Base-by-base conservation (phyloP, 2,113 vertebrate genomes). In the Catharus bicknelli region DNA sequence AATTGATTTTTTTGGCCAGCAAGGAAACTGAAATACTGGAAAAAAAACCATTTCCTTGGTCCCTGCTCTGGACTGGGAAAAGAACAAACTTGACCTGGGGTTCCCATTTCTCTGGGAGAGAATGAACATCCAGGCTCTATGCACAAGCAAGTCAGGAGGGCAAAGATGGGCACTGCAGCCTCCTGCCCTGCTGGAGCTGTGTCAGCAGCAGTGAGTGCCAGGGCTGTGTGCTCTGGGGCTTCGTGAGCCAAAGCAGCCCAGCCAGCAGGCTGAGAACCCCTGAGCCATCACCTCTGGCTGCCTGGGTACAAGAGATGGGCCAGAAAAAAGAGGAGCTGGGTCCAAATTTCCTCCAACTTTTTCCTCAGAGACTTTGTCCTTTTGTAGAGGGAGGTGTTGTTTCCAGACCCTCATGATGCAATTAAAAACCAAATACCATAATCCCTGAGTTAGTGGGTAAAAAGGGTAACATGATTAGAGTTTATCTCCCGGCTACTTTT, bases 161-260 rank as follows among this genome's bases (percentile, higher is more conserved):
- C 27, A 68, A 50, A 30, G 13, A 15, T 0, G 4, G 13, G 5
- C 50, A 26, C 1, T 0, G 1, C 21, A 7, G 20, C 11, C 45
- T 61, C 43, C 50, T 30, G 16, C 64, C 26, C 34, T 38, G 30
- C 11, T 27, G 22, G 13, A 70, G 62, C 10, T 48, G 61, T 34
- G 89, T 5, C 72, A 90, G 54, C 29, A 80, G 32, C 1, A 3
- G 13, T 4, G 13, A 55, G 30, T 1, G 22, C 26, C 6, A 4
- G 72, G 66, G 23, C 29, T 5, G 0, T 13, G 38, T 0, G 4
- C 58, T 64, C n/a, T 5, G 8, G 10, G 11, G 26, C 13, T 2
- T 10, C 0, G 1, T 4, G 25, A 9, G 23, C 13, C 55, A 45
- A 47, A 72, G 58, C 50, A 86, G n/a, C 19, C 3, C 5, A 5